phyloP scores from a whole-genome alignment of 2,113 vertebrate genomes.

The Spheniscus mendiculus region DNA sequence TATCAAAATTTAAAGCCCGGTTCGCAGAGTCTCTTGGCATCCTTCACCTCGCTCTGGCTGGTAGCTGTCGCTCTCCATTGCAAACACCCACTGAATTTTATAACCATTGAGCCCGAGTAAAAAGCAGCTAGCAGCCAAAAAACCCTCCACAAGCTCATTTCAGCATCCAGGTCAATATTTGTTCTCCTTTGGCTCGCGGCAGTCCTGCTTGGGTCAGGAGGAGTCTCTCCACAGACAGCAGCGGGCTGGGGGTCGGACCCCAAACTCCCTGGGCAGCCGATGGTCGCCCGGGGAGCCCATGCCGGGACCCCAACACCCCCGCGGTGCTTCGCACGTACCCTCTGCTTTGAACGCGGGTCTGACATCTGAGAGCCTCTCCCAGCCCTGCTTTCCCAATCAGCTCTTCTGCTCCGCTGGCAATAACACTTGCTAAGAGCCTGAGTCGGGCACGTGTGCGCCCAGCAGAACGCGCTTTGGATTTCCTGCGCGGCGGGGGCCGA shows the following conservation, averaged over 20 bases:
- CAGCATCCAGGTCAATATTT: not conserved
- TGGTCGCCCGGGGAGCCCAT: not conserved
- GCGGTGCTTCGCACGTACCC: accelerated
- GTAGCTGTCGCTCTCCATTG: not conserved
- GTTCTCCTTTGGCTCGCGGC: not conserved
- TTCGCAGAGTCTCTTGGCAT: not conserved
- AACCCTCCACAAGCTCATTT: not conserved
- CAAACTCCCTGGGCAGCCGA: not conserved
- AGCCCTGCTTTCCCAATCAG: not conserved
- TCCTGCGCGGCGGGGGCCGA: accelerated
- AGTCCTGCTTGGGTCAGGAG: not conserved
- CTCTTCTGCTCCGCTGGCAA: not conserved
- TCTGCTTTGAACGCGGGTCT: not conserved
- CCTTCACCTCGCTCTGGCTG: not conserved
- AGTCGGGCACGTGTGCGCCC: not conserved
- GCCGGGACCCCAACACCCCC: not conserved
- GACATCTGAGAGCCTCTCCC: not conserved
- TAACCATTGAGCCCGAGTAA: not conserved
- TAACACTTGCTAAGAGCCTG: not conserved
- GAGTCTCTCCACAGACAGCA: not conserved
- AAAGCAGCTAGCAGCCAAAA: not conserved
- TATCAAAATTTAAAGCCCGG: not conserved
- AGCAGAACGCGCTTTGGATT: not conserved
- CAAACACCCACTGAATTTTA: not conserved
- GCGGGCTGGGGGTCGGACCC: not conserved